Evolutionary conservation across 2,113 vertebrate species (phyloP), one percentile per base, ranked within the genome.

Genomic region (Alces alces): DNA sequence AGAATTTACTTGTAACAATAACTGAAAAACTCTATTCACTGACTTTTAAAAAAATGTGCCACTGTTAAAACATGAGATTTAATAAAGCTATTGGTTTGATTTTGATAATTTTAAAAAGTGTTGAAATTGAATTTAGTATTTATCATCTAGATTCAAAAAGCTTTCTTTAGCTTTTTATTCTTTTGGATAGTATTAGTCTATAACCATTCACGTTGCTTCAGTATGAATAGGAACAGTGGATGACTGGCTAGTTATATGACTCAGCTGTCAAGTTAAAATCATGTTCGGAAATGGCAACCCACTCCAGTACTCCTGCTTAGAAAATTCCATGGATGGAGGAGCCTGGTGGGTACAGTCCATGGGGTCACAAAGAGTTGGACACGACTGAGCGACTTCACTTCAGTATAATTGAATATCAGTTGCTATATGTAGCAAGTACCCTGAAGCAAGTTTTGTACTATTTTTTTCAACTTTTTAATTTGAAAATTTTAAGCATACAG

Each of bases 221-320:
- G 3, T 90, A 16, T 86, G 43, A 92, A 78, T 86, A 88, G 55
- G 33, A 87, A 50, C 16, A 88, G 43, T 96, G 7, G 12, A 60
- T 57, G 45, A 92, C 43, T 80, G 4, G 78, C 19, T 82, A 66
- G 33, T 86, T 79, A 58, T 92, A 27, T 92, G 76, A 94, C 43
- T 86, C 43, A 73, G 14, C 54, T 93, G 39, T 93, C 60, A 96
- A 79, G 45, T 94, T 92, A 97, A 96, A 96, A 86, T 83, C 57
- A 89, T 21, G 12, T 54, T 50, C 47, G 12, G 47, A 50, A 50
- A 50, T 50, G 47, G 47, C 47, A 50, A 3, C 47, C 47, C 47
- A 13, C 47, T 50, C 12, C 47, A 50, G 47, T 50, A 14, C 47
- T 50, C 47, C 47, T 50, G 47, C 47, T 12, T 50, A 50, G 47